Evolutionary conservation across 2,888 invertebrate genomes (phyloP).

Genomic region (Pheosia gnoma): DNA sequence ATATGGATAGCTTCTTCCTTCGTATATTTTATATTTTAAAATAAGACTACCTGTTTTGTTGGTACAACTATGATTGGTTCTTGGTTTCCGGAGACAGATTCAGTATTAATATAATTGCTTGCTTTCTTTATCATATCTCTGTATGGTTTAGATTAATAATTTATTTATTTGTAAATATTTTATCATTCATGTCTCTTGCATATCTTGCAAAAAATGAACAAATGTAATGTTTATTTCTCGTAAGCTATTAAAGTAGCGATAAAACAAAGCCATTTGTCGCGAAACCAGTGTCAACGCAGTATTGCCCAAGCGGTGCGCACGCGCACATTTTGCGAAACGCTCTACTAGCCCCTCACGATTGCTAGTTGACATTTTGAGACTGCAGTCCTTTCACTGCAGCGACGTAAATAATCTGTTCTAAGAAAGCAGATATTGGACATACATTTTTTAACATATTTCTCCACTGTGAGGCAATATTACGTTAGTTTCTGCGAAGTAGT

Average conservation of each 20-base stretch:
- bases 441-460: slow-evolving; percentile 3
- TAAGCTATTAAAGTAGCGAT: slow-evolving; percentile 36
- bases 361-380: slow-evolving; percentile 66
- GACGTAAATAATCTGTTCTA: slow-evolving; percentile 34
- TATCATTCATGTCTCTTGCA: slow-evolving; percentile 3
- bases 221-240: slow-evolving; percentile 31
- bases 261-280: slow-evolving; percentile 62
- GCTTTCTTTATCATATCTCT: background rate
- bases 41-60: background rate
- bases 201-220: slow-evolving; percentile 11
- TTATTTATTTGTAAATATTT: slow-evolving; percentile 1
- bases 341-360: slow-evolving; percentile 62
- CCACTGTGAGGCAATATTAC: background rate
- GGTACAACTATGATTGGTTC: background rate
- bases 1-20: slow-evolving; percentile 19
- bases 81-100: background rate
- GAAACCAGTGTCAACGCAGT: slow-evolving; percentile 59
- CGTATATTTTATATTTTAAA: background rate
- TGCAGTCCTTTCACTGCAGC: slow-evolving; percentile 70
- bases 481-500: background rate
- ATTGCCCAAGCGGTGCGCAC: slow-evolving; percentile 62
- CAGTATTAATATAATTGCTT: background rate
- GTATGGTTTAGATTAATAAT: background rate
- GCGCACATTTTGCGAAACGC: slow-evolving; percentile 74
- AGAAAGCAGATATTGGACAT: slow-evolving; percentile 24